Evolutionary conservation across 2,888 invertebrate genomes (phyloP).

Genomic region (Tenthredo distinguenda): DNA sequence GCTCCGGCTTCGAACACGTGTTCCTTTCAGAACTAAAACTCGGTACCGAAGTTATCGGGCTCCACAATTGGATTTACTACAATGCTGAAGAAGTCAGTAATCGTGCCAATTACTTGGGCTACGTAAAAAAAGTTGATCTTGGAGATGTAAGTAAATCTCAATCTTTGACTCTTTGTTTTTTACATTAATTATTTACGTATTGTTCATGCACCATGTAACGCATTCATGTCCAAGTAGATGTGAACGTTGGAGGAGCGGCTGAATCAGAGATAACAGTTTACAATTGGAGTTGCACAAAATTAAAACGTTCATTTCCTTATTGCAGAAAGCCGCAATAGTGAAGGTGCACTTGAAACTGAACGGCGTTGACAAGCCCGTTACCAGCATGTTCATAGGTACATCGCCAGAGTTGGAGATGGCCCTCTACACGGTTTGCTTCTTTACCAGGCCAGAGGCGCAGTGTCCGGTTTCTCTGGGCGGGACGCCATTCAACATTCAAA

Average conservation of each 20-base stretch:
- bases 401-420: slow-evolving; percentile 96
- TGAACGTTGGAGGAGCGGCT: background rate
- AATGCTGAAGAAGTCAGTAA: slow-evolving; percentile 87
- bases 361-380: slow-evolving; percentile 87
- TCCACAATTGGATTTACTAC: slow-evolving; percentile 96
- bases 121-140: slow-evolving; percentile 85
- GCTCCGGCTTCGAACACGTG: slow-evolving; percentile 96
- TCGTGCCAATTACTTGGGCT: slow-evolving; percentile 89
- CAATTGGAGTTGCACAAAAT: background rate
- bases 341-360: slow-evolving; percentile 87
- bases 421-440: slow-evolving; percentile 92
- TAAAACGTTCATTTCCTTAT: slow-evolving; percentile 66
- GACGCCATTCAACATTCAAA: slow-evolving; percentile 86
- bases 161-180: background rate
- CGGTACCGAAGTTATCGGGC: slow-evolving; percentile 85
- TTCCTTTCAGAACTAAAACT: slow-evolving; percentile 93
- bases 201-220: background rate
- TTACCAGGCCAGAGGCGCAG: slow-evolving; percentile 86
- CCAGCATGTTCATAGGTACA: slow-evolving; percentile 89
- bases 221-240: background rate
- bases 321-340: slow-evolving; percentile 88
- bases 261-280: background rate
- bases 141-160: slow-evolving; percentile 82
- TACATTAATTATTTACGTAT: slow-evolving; percentile 11
- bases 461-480: slow-evolving; percentile 88